Evolutionary conservation across 2,113 vertebrate species (phyloP).

Genomic region (Macaca fascicularis): T2T-MFA8v1.1 NC_088388.1:21496501-21497000

Average conservation of each 20-base stretch:
- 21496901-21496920: background rate
- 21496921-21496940: background rate
- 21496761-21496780: accelerated
- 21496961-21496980: background rate
- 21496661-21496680: background rate
- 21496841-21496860: background rate
- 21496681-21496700: accelerated
- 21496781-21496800: background rate
- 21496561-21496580: background rate
- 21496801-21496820: background rate
- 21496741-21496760: background rate
- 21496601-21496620: accelerated
- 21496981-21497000: no score
- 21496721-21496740: background rate
- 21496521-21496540: background rate
- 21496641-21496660: background rate
- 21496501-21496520: background rate
- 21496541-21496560: background rate
- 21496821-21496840: no score
- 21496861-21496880: background rate
- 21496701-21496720: background rate
- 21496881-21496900: background rate
- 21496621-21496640: background rate
- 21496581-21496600: background rate
- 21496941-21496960: background rate